Conservation (phyloP, 2,797 vertebrate genomes). For the Lepilemur ruficaudatus region DNA sequence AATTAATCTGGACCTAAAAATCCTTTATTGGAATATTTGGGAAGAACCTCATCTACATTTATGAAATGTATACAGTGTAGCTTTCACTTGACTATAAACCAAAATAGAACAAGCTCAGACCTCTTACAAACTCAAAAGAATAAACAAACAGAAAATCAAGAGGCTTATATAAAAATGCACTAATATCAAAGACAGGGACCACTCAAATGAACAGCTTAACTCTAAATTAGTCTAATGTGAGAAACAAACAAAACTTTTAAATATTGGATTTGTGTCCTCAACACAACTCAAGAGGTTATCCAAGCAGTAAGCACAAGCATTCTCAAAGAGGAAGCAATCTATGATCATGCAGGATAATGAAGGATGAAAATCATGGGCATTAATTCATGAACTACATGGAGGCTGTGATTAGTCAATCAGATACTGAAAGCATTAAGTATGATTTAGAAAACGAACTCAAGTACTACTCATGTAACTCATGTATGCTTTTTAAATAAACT, state of each 20-base stretch:
- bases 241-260: neutral
- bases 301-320: neutral
- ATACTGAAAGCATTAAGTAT: neutral
- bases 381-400: neutral
- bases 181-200: neutral
- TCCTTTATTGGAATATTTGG: neutral
- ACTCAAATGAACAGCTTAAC: neutral
- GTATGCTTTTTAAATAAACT: neutral
- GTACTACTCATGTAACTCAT: neutral
- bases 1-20: neutral
- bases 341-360: neutral
- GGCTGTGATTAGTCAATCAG: neutral
- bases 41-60: neutral
- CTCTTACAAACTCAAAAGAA: neutral
- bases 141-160: neutral
- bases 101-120: neutral
- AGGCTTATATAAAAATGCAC: neutral
- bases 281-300: neutral
- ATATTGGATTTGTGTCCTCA: neutral
- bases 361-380: neutral
- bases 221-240: neutral
- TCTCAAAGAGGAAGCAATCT: neutral
- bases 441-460: neutral
- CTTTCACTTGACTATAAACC: neutral
- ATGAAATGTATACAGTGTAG: neutral